Conservation (phyloP, 2,113 vertebrate genomes). For the Hypanus sabinus region DNA sequence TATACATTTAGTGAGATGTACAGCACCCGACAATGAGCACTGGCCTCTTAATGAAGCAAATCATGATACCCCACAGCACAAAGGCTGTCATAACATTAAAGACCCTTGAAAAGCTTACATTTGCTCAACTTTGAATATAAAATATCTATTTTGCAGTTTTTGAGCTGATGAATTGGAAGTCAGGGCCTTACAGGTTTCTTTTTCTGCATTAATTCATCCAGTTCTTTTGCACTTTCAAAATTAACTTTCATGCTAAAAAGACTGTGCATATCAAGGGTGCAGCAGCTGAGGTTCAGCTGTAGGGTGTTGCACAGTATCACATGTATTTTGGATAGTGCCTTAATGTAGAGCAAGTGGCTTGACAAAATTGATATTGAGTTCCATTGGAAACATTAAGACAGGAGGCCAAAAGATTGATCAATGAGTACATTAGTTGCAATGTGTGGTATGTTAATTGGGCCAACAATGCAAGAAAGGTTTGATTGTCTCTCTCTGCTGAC, state of each 20-base stretch:
- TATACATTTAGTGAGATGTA: constrained; percentile 1
- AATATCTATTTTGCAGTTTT: not conserved
- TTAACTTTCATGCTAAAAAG: not conserved
- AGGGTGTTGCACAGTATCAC: not conserved
- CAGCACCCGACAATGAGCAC: not conserved
- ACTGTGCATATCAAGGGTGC: not conserved
- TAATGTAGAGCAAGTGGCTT: not conserved
- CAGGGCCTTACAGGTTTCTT: not conserved
- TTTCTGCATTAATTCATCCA: not conserved
- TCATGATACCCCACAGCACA: not conserved
- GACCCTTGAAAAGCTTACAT: not conserved
- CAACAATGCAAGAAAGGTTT: not conserved
- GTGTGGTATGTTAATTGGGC: not conserved
- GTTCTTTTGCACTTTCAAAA: not conserved
- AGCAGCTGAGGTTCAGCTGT: not conserved
- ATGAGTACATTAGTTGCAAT: not conserved
- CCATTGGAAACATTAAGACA: not conserved
- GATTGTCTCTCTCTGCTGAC: not conserved
- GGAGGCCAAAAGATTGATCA: not conserved
- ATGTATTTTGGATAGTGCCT: not conserved
- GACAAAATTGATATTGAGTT: not conserved
- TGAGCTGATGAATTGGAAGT: no score
- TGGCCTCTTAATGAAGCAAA: not conserved
- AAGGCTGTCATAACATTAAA: not conserved
- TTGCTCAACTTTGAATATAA: not conserved